A percentile compares a stretch with the other conserved stretches of the same genome.
phyloP scores from a whole-genome alignment of 2,888 invertebrate species.

The Glomeris marginata region DNA sequence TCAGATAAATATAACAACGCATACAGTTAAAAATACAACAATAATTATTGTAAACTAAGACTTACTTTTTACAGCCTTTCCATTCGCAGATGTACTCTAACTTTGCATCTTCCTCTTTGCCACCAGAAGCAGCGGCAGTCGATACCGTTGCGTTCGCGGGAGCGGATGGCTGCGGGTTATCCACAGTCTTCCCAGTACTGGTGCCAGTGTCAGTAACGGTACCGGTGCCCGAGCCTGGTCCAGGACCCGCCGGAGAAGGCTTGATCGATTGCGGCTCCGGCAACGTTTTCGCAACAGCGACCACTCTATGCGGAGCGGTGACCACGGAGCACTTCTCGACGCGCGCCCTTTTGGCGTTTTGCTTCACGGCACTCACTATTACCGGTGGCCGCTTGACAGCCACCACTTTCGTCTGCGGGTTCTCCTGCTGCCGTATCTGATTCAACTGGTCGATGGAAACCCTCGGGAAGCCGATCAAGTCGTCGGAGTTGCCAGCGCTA shows the following conservation, averaged over 20 bases:
- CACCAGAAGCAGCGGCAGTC: background rate
- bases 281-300: background rate
- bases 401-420: conserved; percentile 13
- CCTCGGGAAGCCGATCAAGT: conserved; percentile 17
- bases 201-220: too few species aligned
- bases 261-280: background rate
- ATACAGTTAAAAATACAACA: background rate
- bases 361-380: background rate
- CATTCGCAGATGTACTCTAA: conserved; percentile 64
- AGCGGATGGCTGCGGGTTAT: background rate
- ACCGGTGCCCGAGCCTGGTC: too few species aligned
- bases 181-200: too few species aligned
- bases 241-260: too few species aligned
- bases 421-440: conserved; percentile 16
- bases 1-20: background rate
- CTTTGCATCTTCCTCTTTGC: conserved; percentile 1
- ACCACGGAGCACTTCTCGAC: background rate
- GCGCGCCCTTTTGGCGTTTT: conserved; percentile 4
- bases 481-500: conserved; percentile 14
- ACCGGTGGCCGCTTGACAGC: conserved; percentile 5
- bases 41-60: conserved; percentile 9
- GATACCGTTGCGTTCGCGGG: background rate
- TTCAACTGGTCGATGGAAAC: conserved; percentile 18
- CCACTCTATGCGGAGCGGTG: background rate
- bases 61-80: conserved; percentile 62